Conservation (phyloP, 2,797 vertebrate genomes). For the Siniperca obscura region DNA sequence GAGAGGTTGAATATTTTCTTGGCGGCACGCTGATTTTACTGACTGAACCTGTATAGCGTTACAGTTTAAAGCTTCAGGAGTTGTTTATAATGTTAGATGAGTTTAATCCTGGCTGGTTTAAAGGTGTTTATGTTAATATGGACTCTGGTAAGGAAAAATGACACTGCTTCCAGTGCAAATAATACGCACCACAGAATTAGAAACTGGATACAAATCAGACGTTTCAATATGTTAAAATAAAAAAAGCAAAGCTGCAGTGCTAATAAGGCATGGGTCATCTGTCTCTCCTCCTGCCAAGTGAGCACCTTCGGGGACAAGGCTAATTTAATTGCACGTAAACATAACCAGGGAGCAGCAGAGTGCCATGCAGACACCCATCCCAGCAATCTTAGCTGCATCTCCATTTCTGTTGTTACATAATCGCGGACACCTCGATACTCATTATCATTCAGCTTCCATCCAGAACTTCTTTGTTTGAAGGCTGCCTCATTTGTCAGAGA, state of each 20-base stretch:
- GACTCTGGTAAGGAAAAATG: background rate
- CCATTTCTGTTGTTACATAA: slow-evolving; percentile 60
- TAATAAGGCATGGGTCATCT: slow-evolving; percentile 54
- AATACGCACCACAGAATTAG: background rate
- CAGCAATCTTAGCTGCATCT: slow-evolving; percentile 36
- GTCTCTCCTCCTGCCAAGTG: slow-evolving; percentile 49
- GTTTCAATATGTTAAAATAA: slow-evolving; percentile 38
- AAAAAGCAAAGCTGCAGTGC: slow-evolving; percentile 34
- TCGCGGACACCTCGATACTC: slow-evolving; percentile 41
- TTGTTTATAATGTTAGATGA: slow-evolving; percentile 33
- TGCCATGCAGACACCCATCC: slow-evolving; percentile 48
- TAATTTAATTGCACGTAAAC: slow-evolving; percentile 72
- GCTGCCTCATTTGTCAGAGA: slow-evolving; percentile 38
- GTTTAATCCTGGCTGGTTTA: slow-evolving; percentile 39
- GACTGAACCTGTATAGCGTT: slow-evolving; percentile 7
- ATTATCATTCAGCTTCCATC: slow-evolving; percentile 59
- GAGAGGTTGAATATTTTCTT: slow-evolving; percentile 28
- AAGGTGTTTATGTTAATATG: slow-evolving; percentile 39
- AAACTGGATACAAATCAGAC: slow-evolving; percentile 21
- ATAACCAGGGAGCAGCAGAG: slow-evolving; percentile 62
- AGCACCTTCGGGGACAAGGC: slow-evolving; percentile 53
- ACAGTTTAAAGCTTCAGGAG: slow-evolving; percentile 26
- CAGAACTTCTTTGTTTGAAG: slow-evolving; percentile 35
- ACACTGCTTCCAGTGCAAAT: background rate
- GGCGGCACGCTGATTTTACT: slow-evolving; percentile 34